Base-by-base conservation (phyloP, 2,888 invertebrate species). In the Parnassius smintheus region DNA sequence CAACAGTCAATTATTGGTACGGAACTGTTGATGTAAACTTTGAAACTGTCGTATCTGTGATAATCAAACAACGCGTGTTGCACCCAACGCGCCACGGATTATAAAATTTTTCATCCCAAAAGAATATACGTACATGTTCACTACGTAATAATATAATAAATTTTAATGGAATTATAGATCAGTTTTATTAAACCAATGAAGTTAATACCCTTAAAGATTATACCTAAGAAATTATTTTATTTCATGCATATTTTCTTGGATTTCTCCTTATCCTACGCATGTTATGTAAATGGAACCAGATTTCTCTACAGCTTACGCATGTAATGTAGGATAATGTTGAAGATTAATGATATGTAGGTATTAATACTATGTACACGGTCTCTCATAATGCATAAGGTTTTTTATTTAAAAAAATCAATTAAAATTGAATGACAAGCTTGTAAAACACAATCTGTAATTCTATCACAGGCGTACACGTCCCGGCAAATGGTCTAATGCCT, bases 151-250 rank as follows among this genome's bases (percentile, higher is more conserved):
- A 82, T 68, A 66, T 63, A 78, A 76, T 77, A 77, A 77, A 82
- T 81, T 79, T 81, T 82, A 83, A 86, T 83, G 80, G 82, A 76
- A 84, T 84, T 83, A 85, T 74, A 76, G 79, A 74, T 75, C 73
- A 72, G 75, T 80, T 82, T 82, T 81, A 83, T 85, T 83, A 83
- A 80, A 77, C 70, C 75, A 75, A 75, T 81, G 75, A 79, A 76
- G 76, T 77, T 78, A 75, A 79, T 81, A 79, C 76, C 77, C 80
- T 81, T 85, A 84, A 83, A 83, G 80, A 81, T 81, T 81, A 82
- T 70, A n/a, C n/a, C n/a, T n/a, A 70, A 54, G 62, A 69, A 64
- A 68, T 70, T 70, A 18, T 80, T 75, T 76, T 74, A 77, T 53
- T 49, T 51, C 59, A 49, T 22, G 69, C 65, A 72, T 62, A 66